Conservation (phyloP, 2,113 vertebrate genomes). For the Psephotus haematonotus region DNA sequence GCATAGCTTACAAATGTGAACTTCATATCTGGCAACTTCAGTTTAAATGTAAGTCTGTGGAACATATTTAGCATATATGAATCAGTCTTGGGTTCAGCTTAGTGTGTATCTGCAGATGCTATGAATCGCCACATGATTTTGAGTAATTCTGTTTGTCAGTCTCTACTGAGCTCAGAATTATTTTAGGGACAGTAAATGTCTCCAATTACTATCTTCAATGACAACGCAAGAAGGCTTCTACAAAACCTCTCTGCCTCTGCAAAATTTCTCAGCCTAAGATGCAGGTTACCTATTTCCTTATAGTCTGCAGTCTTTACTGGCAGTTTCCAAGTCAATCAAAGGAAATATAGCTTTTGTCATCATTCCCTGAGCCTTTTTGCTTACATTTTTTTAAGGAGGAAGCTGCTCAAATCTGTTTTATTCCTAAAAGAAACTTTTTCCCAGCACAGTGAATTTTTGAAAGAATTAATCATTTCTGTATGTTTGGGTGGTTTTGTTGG, state of each 20-base stretch:
- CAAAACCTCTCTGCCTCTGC: background rate
- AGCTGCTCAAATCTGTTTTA: background rate
- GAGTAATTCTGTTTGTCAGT: background rate
- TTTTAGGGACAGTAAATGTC: background rate
- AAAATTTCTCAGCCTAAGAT: background rate
- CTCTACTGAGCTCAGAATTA: background rate
- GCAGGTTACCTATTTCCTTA: background rate
- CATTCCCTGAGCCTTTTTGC: background rate
- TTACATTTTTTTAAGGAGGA: background rate
- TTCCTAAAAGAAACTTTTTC: background rate
- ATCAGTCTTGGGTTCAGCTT: background rate
- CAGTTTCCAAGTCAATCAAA: background rate
- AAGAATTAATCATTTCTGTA: background rate
- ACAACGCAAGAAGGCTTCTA: background rate
- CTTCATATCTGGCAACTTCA: background rate
- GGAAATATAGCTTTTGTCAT: background rate
- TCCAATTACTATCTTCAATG: background rate
- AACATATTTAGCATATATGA: background rate
- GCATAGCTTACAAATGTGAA: background rate
- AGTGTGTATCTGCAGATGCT: background rate
- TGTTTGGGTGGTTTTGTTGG: background rate
- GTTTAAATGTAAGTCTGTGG: background rate
- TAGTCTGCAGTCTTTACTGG: fast-evolving
- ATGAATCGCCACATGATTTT: background rate
- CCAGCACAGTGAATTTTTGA: background rate